Base-by-base conservation (phyloP, 2,888 invertebrate species). In the Girardia tigrina region DNA sequence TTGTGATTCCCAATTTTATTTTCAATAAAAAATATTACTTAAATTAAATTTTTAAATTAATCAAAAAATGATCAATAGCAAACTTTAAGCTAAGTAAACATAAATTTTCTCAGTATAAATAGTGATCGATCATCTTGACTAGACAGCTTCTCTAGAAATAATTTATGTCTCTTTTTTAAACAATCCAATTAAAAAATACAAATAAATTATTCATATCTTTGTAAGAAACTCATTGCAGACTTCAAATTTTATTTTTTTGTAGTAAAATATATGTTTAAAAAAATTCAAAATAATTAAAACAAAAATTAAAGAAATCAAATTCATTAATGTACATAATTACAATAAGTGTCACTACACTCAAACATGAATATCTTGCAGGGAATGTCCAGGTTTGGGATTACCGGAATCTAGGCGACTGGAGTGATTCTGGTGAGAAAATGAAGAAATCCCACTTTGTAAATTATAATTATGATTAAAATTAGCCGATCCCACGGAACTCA, bases 1-100 rank as follows among this genome's bases (percentile, higher is more conserved):
- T n/a, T n/a, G n/a, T n/a, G n/a, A n/a, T n/a, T n/a, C n/a, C n/a
- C n/a, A n/a, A n/a, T n/a, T n/a, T n/a, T n/a, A n/a, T n/a, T n/a
- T n/a, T n/a, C n/a, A n/a, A n/a, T n/a, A n/a, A 56, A 56, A 36
- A 56, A 56, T 23, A 20, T 56, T 56, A 20, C 23, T 56, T 23
- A 56, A 56, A 56, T 20, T 56, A 56, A 56, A 56, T 56, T 20
- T 56, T 56, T 20, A 56, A 56, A 56, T 56, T 56, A 56, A 23
- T 56, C 56, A 56, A 23, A n/a, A n/a, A 56, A 56, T 56, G n/a
- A 56, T 56, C 56, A 56, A 56, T 56, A 56, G 56, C 56, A 56
- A 56, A 56, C 56, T 56, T 56, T 56, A 56, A 56, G n/a, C 56
- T 56, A 56, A 56, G 56, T 56, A 56, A 56, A 56, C 56, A 56